Percentiles rank a stretch among this genome's conserved stretches.
Conservation (phyloP, 1,140 invertebrate species). For the Ostrea edulis region DNA sequence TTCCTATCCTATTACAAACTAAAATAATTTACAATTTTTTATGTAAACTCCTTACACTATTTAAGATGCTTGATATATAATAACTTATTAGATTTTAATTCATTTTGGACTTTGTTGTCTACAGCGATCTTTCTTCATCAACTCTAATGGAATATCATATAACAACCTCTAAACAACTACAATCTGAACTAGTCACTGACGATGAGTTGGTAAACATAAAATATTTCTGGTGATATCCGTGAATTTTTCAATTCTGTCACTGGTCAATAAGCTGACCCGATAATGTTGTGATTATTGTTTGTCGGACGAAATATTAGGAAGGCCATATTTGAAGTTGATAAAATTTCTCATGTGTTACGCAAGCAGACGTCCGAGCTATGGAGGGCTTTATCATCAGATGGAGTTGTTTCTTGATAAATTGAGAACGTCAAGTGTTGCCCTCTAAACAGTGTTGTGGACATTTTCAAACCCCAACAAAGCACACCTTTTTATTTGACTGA, state of each 20-base stretch:
- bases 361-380: neutral
- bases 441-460: neutral
- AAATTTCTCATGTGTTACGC: slow-evolving; percentile 34
- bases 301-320: slow-evolving; percentile 29
- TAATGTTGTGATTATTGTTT: slow-evolving; percentile 35
- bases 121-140: neutral
- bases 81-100: neutral
- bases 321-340: slow-evolving; percentile 38
- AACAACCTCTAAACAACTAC: neutral
- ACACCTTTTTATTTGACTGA: neutral
- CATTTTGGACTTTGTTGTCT: slow-evolving; percentile 22
- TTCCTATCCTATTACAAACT: slow-evolving; percentile 25
- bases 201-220: slow-evolving; percentile 4
- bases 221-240: neutral
- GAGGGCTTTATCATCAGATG: neutral
- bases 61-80: neutral
- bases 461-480: slow-evolving; percentile 9
- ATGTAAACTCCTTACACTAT: slow-evolving; percentile 16
- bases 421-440: neutral
- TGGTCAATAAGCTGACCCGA: neutral
- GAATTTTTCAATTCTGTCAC: neutral
- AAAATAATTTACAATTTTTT: slow-evolving; percentile 9
- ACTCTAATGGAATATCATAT: neutral
- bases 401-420: slow-evolving; percentile 18
- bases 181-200: neutral